Evolutionary conservation across 1,140 invertebrate species (phyloP), one percentile per base, ranked within the genome.

Genomic region (Thaumatotibia leucotreta): DNA sequence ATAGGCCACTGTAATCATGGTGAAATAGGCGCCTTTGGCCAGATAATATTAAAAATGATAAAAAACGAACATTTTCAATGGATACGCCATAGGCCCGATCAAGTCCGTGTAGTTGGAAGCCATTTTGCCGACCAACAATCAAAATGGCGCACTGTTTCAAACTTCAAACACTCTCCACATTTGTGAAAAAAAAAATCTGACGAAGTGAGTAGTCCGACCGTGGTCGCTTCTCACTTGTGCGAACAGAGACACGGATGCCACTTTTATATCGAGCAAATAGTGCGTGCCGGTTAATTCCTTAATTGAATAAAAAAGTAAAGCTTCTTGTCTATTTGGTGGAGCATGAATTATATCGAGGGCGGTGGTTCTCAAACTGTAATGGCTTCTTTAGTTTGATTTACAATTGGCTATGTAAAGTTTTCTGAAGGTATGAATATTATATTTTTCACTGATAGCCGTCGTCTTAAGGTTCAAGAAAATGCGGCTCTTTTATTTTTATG

Each of bases 131-230:
- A 72, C 62, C 63, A 70, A 32, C 63, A 50, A 76, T 73, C 84
- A 83, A 84, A 80, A 86, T 82, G 79, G 78, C 76, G 68, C 67
- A 67, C 32, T 64, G 52, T 9, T 62, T 68, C 68, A 64, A 64
- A 68, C 31, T 61, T 62, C 32, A 11, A 39, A 63, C 73, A 70
- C 52, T 69, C 33, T 69, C 24, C 29, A 58, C 33, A 64, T 61
- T 72, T 66, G 73, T 74, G 29, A 33, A 54, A 65, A 70, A 31
- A 72, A 69, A 76, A 67, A 17, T 45, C 58, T 22, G 84, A 88
- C 86, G 85, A 91, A 91, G 88, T 89, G 88, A 89, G 88, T 87
- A 91, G 86, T 89, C 82, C 86, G 88, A 91, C 88, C 72, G 66
- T 54, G 70, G 88, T 88, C 88, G 88, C 86, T 91, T 91, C 85